phyloP scores from a whole-genome alignment of 2,797 vertebrate species.

The Diplodus sargus region DNA sequence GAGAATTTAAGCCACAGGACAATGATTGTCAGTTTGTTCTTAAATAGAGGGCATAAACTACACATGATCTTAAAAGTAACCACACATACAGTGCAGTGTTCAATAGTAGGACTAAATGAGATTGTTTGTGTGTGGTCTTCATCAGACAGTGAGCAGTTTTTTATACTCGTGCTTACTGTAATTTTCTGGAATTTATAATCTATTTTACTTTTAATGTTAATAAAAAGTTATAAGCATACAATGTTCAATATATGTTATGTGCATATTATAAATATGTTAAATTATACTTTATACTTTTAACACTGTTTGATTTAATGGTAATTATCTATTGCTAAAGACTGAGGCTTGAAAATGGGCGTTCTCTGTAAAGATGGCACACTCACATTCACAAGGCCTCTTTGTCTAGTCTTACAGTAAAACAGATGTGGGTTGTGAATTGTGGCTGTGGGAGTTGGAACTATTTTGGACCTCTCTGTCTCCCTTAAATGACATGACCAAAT shows the following conservation, averaged over 20 bases:
- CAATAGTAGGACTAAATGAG: background rate
- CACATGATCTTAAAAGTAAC: background rate
- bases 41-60: background rate
- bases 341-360: constrained; percentile 17
- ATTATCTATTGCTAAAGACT: constrained; percentile 4
- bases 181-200: background rate
- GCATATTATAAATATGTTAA: background rate
- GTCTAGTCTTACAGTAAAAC: constrained; percentile 57
- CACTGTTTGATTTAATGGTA: constrained; percentile 14
- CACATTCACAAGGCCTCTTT: constrained; percentile 45
- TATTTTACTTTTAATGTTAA: too few relatives aligned
- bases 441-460: constrained; percentile 47
- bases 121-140: constrained; percentile 27
- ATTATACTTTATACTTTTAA: background rate
- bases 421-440: constrained; percentile 55
- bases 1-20: too few relatives aligned
- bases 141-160: constrained; percentile 7
- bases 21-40: too few relatives aligned
- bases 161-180: background rate
- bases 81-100: background rate
- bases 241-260: too few relatives aligned
- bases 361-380: constrained; percentile 29
- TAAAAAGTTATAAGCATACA: too few relatives aligned
- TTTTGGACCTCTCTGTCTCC: constrained; percentile 32
- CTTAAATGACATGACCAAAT: background rate